These are phyloP conservation scores for Chironomus tentans DNA, from an alignment of 2,888 invertebrate species.

Conservation along the genomic window DNA sequence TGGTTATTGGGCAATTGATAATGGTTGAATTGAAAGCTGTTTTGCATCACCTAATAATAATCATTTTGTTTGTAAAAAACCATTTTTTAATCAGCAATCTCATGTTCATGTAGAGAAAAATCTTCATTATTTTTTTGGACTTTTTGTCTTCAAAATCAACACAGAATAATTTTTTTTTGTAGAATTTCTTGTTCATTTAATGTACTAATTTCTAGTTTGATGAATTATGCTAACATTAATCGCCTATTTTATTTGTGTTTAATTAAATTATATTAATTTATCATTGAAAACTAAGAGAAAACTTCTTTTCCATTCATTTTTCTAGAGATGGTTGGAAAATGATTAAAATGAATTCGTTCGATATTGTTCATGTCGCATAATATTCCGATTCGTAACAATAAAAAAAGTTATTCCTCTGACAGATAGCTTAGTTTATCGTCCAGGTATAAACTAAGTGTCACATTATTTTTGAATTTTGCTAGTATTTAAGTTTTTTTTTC, in stretches of 20 bases:
- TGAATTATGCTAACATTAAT: not conserved
- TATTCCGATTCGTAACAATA: too few relatives aligned
- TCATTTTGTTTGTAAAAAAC: too few relatives aligned
- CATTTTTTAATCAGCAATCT: too few relatives aligned
- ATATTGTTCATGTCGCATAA: not conserved
- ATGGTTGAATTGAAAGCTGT: too few relatives aligned
- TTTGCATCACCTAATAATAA: too few relatives aligned
- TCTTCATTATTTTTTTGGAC: too few relatives aligned
- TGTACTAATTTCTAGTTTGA: too few relatives aligned
- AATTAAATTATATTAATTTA: not conserved
- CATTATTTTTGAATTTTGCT: not conserved
- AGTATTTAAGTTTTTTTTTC: not conserved
- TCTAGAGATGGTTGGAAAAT: conserved; percentile 1
- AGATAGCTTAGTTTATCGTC: conserved; percentile 15
- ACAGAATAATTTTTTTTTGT: too few relatives aligned
- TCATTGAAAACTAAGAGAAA: not conserved
- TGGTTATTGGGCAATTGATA: not conserved
- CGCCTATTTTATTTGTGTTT: not conserved
- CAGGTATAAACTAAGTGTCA: conserved; percentile 25
- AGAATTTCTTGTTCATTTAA: too few relatives aligned
- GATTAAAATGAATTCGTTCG: not conserved
- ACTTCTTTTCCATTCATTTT: conserved; percentile 5
- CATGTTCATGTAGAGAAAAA: too few relatives aligned
- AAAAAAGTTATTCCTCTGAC: not conserved
- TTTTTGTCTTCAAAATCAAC: too few relatives aligned